These are phyloP conservation scores for Xiphydria camelus DNA, from an alignment of 2,888 invertebrate genomes.

Conservation along the genomic window DNA sequence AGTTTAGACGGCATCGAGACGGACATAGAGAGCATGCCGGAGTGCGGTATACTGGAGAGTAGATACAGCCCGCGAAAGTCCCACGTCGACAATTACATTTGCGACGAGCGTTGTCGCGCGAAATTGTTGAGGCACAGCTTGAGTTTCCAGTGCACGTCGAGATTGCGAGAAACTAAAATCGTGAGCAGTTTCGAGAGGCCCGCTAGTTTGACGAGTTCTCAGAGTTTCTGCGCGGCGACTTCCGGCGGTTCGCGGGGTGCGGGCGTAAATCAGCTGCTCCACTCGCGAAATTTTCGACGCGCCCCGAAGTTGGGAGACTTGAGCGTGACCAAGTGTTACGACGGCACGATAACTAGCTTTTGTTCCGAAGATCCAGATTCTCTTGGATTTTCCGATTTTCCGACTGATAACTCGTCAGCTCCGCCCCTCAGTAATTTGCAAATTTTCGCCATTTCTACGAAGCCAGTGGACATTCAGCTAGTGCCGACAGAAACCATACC, in stretches of 20 bases:
- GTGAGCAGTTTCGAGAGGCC: slow-evolving; percentile 23
- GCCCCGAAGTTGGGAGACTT: slow-evolving; percentile 31
- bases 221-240: slow-evolving; percentile 29
- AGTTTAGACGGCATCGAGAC: slow-evolving; percentile 17
- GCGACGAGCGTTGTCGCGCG: slow-evolving; percentile 27
- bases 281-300: not conserved
- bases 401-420: slow-evolving; percentile 28
- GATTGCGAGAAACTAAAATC: slow-evolving; percentile 28
- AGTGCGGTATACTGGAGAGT: slow-evolving; percentile 26
- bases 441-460: slow-evolving; percentile 51
- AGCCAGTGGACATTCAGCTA: slow-evolving; percentile 45
- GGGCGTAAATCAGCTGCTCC: not conserved
- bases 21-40: slow-evolving; percentile 22
- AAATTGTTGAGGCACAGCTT: slow-evolving; percentile 34
- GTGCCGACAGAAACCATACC: slow-evolving; percentile 33
- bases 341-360: slow-evolving; percentile 26
- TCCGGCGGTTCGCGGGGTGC: not conserved
- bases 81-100: slow-evolving; percentile 32
- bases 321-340: slow-evolving; percentile 29
- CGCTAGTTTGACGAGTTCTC: slow-evolving; percentile 17
- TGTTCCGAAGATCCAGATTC: slow-evolving; percentile 5
- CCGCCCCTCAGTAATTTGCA: slow-evolving; percentile 49
- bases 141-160: slow-evolving; percentile 34
- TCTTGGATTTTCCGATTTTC: slow-evolving; percentile 5
- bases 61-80: slow-evolving; percentile 24